These are phyloP conservation scores for Tupiocoris notatus DNA, from an alignment of 2,888 invertebrate species.

Conservation along the genomic window DNA sequence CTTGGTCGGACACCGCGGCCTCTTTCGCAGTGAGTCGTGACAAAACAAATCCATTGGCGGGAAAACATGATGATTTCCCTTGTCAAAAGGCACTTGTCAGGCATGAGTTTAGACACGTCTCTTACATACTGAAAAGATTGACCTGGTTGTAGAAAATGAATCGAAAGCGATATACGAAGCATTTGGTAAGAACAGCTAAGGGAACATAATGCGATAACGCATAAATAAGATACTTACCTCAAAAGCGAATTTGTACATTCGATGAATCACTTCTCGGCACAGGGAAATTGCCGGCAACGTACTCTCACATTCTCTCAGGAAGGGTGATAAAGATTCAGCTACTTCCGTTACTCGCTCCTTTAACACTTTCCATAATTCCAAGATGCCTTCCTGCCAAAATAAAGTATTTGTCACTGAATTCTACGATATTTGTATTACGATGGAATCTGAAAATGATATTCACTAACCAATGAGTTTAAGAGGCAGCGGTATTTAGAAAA, in stretches of 20 bases:
- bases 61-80: slow-evolving; percentile 59
- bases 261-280: slow-evolving; percentile 75
- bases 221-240: slow-evolving; percentile 60
- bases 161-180: too few species aligned
- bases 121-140: slow-evolving; percentile 21
- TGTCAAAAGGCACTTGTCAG: slow-evolving; percentile 3
- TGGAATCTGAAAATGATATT: background rate
- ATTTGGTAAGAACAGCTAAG: too few species aligned
- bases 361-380: slow-evolving; percentile 61
- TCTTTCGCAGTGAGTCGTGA: slow-evolving; percentile 76
- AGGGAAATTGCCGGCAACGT: slow-evolving; percentile 62
- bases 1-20: slow-evolving; percentile 77
- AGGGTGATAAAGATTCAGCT: slow-evolving; percentile 57
- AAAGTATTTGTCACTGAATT: background rate
- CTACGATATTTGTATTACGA: background rate
- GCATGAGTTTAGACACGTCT: slow-evolving; percentile 22
- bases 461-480: background rate
- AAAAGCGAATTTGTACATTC: slow-evolving; percentile 86
- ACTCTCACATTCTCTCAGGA: slow-evolving; percentile 61
- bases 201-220: background rate
- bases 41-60: slow-evolving; percentile 86
- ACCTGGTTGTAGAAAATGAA: too few species aligned
- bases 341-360: slow-evolving; percentile 54
- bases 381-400: slow-evolving; percentile 24
- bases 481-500: too few species aligned